phyloP scores from a whole-genome alignment of 2,888 invertebrate species.

The Meghimatium bilineatum region DNA sequence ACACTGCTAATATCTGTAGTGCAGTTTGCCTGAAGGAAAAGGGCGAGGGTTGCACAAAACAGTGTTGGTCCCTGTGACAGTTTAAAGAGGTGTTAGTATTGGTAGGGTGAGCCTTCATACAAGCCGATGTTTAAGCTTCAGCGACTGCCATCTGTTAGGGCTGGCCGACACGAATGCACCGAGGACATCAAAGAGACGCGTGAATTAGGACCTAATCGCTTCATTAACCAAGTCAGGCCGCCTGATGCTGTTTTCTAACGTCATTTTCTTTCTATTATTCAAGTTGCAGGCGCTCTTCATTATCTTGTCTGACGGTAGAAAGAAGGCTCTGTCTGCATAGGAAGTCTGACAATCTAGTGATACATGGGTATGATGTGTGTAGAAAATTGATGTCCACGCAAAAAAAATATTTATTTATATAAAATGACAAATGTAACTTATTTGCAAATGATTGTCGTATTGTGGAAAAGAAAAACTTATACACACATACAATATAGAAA shows the following conservation, averaged over 20 bases:
- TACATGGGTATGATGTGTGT: neutral
- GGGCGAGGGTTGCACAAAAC: neutral
- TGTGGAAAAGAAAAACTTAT: neutral
- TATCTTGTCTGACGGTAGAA: neutral
- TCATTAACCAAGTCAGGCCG: conserved; percentile 27
- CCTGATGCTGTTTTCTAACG: neutral
- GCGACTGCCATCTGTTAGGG: conserved; percentile 28
- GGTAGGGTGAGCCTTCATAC: neutral
- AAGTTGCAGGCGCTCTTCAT: neutral
- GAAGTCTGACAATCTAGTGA: neutral
- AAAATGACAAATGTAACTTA: neutral
- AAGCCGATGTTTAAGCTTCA: neutral
- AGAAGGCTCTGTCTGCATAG: neutral
- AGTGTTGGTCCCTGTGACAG: neutral
- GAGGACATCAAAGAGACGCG: conserved; percentile 21
- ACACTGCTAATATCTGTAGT: neutral
- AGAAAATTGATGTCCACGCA: neutral
- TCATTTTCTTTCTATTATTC: conserved; percentile 4
- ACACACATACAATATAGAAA: neutral
- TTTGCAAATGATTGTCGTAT: neutral
- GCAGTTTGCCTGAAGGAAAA: conserved; percentile 7
- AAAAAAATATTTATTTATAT: neutral
- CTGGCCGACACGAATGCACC: neutral
- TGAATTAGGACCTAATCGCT: conserved; percentile 23
- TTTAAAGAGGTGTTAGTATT: neutral